Percentiles rank a stretch among this genome's conserved stretches.
These are phyloP conservation scores for Melierax canorus DNA, from an alignment of 2,113 vertebrate genomes.

Conservation along the genomic window DNA sequence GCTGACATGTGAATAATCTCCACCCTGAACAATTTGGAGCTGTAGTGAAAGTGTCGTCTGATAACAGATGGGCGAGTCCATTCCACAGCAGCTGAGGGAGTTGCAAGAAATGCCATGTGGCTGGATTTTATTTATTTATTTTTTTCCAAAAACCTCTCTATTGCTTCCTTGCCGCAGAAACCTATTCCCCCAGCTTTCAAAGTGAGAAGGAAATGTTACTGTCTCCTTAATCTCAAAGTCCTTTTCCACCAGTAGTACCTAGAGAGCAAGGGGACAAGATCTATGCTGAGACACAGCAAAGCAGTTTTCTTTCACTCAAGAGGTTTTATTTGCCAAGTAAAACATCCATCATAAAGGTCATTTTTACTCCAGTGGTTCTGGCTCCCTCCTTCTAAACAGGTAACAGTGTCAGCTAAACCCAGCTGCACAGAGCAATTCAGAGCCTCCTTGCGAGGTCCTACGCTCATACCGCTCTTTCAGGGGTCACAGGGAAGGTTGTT, in stretches of 20 bases:
- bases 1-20: conserved; percentile 48
- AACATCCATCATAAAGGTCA: conserved; percentile 28
- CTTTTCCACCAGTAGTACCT: not conserved
- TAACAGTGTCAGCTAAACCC: not conserved
- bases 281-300: not conserved
- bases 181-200: conserved; percentile 40
- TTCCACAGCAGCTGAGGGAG: conserved; percentile 20
- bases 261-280: not conserved
- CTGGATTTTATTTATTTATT: not conserved
- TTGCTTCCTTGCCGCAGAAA: not conserved
- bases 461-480: fast-evolving
- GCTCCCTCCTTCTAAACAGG: not conserved
- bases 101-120: conserved; percentile 14
- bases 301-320: conserved; percentile 22
- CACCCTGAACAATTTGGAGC: conserved; percentile 17
- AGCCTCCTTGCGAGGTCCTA: not conserved
- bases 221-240: conserved; percentile 34
- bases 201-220: conserved; percentile 44
- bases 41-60: not conserved
- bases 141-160: not conserved
- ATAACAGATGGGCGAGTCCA: conserved; percentile 45
- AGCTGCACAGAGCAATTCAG: conserved; percentile 1
- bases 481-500: not conserved
- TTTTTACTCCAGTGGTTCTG: not conserved
- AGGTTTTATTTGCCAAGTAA: conserved; percentile 1